Evolutionary conservation across 92 coral and sea anemone species (phyloP).

Genomic region (Phenganax marumi): DNA sequence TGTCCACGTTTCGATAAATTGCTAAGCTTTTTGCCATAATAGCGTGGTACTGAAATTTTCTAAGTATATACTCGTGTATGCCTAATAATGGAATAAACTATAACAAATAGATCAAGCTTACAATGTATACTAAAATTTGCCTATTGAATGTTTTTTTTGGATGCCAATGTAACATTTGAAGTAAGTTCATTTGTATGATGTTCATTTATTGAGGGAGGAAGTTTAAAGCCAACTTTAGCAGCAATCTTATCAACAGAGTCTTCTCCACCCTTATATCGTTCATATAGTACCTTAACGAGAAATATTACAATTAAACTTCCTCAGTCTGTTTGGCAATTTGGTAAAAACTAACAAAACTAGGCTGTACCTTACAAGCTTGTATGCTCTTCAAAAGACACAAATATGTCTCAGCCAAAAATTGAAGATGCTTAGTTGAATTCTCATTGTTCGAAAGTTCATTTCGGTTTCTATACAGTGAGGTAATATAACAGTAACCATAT

Average conservation of each 20-base stretch:
- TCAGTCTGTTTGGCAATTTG: background rate
- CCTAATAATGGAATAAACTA: too few species aligned
- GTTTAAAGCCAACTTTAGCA: constrained; percentile 24
- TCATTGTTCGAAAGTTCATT: constrained; percentile 3
- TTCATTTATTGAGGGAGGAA: constrained; percentile 7
- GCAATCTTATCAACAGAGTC: constrained; percentile 37
- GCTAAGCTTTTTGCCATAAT: too few species aligned
- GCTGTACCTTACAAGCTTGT: constrained; percentile 17
- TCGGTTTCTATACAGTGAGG: constrained; percentile 6
- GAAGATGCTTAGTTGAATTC: background rate
- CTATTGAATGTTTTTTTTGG: background rate
- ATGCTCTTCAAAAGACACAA: constrained; percentile 34
- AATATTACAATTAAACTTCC: background rate
- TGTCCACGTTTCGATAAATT: too few species aligned
- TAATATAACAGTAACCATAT: constrained; percentile 20
- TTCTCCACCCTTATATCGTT: constrained; percentile 35
- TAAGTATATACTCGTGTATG: too few species aligned
- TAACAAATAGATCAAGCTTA: too few species aligned
- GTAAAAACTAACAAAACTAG: background rate
- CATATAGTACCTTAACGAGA: constrained; percentile 15
- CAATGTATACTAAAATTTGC: too few species aligned
- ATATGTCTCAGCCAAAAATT: constrained; percentile 36
- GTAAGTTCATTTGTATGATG: background rate
- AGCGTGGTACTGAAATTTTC: background rate
- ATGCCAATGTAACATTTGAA: background rate